phyloP scores from a whole-genome alignment of 2,888 invertebrate species.

The Aspidiotus destructor region DNA sequence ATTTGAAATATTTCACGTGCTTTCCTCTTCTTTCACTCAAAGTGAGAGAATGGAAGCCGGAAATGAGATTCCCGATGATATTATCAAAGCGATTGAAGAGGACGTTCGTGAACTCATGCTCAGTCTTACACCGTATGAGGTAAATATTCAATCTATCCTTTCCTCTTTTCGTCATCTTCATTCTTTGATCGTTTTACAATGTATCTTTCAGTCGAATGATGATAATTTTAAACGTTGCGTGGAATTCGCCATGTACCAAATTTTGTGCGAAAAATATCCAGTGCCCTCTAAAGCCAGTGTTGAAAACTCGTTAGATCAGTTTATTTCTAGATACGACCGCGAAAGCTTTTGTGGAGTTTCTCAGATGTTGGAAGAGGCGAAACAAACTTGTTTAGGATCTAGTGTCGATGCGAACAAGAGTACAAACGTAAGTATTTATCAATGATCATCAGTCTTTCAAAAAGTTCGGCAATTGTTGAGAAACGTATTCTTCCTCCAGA shows the following conservation, averaged over 20 bases:
- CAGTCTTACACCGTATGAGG: neutral
- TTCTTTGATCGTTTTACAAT: neutral
- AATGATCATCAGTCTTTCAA: neutral
- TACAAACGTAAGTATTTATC: neutral
- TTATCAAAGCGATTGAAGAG: neutral
- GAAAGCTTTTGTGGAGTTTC: neutral
- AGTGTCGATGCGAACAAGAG: neutral
- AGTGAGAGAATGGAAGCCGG: no score
- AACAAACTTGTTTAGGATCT: neutral
- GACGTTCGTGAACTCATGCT: neutral
- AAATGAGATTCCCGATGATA: neutral
- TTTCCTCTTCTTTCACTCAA: no score
- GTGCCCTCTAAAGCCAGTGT: neutral
- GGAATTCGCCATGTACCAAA: neutral
- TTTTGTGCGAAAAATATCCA: neutral
- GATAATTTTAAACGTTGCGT: neutral
- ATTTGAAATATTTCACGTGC: no score
- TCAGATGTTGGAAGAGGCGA: neutral
- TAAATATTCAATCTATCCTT: neutral
- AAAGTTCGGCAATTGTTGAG: neutral
- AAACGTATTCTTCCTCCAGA: neutral
- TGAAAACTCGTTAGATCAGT: neutral
- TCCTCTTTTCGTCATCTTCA: neutral
- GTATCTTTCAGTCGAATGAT: neutral
- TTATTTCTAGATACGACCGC: neutral